phyloP scores from a whole-genome alignment of 92 coral and sea anemone genomes.

The Metridium senile region DNA sequence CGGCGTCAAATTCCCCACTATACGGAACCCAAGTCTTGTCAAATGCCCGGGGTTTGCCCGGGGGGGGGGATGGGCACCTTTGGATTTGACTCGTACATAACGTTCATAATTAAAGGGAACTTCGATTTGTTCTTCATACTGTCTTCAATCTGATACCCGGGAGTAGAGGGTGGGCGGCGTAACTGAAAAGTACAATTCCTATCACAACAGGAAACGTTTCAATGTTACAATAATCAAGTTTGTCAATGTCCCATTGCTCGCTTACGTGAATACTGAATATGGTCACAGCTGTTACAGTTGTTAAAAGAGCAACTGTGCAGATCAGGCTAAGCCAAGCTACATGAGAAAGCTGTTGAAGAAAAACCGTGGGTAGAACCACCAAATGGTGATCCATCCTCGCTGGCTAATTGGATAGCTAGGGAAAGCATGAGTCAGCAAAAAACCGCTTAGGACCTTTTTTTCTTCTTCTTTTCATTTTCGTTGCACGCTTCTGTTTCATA shows the following conservation, averaged over 20 bases:
- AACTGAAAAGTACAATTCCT: slow-evolving; percentile 64
- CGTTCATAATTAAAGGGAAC: slow-evolving; percentile 50
- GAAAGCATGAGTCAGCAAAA: slow-evolving; percentile 48
- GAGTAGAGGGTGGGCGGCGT: slow-evolving; percentile 65
- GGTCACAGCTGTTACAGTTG: slow-evolving; percentile 53
- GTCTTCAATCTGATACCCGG: slow-evolving; percentile 68
- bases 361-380: slow-evolving; percentile 60
- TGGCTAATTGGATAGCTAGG: slow-evolving; percentile 31
- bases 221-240: slow-evolving; percentile 41
- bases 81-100: no score
- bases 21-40: no score
- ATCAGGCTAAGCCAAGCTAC: slow-evolving; percentile 69
- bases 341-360: slow-evolving; percentile 47
- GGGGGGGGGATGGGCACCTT: no score
- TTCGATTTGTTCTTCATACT: slow-evolving; percentile 46
- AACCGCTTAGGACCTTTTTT: slow-evolving; percentile 44
- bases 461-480: background rate
- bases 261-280: slow-evolving; percentile 47
- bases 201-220: slow-evolving; percentile 56
- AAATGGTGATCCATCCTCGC: slow-evolving; percentile 50
- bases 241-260: slow-evolving; percentile 40
- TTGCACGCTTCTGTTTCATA: background rate
- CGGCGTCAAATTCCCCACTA: no score
- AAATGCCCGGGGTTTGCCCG: no score
- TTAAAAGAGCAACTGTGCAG: slow-evolving; percentile 48